A percentile compares a stretch with the other conserved stretches of the same genome.
These are phyloP conservation scores for Rhingia rostrata DNA, from an alignment of 2,888 invertebrate genomes.

Conservation along the genomic window DNA sequence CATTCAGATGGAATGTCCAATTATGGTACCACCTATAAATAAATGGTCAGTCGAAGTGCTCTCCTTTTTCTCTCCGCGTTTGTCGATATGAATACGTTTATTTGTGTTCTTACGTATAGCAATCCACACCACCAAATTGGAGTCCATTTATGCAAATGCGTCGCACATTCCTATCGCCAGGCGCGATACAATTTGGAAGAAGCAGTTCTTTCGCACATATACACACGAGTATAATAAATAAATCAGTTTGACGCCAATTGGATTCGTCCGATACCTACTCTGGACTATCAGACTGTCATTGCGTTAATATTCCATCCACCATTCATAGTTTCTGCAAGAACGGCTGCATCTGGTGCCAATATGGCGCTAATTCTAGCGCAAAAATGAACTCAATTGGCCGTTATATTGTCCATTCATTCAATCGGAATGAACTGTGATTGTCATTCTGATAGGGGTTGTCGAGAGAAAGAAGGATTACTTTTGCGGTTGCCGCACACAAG, in stretches of 20 bases:
- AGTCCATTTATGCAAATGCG: constrained; percentile 66
- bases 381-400: constrained; percentile 10
- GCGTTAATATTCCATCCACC: constrained; percentile 63
- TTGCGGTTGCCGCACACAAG: not conserved
- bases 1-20: constrained; percentile 72
- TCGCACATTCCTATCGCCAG: constrained; percentile 59
- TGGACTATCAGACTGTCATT: not conserved
- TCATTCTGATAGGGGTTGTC: not conserved
- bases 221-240: constrained; percentile 53
- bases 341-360: constrained; percentile 63
- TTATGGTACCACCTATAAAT: constrained; percentile 75
- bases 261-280: constrained; percentile 24
- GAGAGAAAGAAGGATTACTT: constrained; percentile 7
- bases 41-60: constrained; percentile 67
- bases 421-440: constrained; percentile 5
- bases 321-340: constrained; percentile 57
- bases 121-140: constrained; percentile 40
- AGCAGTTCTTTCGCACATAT: constrained; percentile 43
- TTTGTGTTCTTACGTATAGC: constrained; percentile 27
- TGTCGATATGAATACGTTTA: constrained; percentile 4
- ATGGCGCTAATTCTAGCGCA: constrained; percentile 52
- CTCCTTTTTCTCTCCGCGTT: constrained; percentile 56
- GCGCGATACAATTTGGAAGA: constrained; percentile 37
- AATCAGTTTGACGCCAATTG: constrained; percentile 69
- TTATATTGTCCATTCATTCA: constrained; percentile 11